Evolutionary conservation across 2,888 invertebrate genomes (phyloP), one percentile per base, ranked within the genome.

Genomic region (Phlogophora meticulosa): DNA sequence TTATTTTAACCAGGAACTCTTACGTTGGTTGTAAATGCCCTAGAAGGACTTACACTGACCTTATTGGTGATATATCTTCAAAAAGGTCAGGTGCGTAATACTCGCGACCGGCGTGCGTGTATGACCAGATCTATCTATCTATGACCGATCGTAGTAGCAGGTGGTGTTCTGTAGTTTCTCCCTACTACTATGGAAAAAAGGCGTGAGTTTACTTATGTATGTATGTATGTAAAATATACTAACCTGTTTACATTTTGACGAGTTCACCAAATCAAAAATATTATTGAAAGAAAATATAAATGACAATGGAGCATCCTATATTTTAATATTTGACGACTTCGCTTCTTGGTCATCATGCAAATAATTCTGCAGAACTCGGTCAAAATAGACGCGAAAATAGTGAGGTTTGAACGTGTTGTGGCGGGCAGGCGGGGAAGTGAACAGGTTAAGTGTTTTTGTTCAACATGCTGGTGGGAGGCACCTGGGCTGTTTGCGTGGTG

Each of bases 291-390:
- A 7, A n/a, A 9, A 46, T 46, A 13, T 3, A 38, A 13, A 36
- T 10, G 1, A 34, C 71, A 61, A 53, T 2, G 20, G 1, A 79
- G 24, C 79, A 61, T 0, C 64, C 77, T 82, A 0, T 80, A 71
- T 0, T 0, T 52, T 0, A 4, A 17, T 55, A 56, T 61, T 61
- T 51, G 64, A 61, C 57, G 60, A 61, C 52, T 10, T 9, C 48
- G 17, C 49, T 32, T 51, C 49, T 65, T 59, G 55, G 57, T 57
- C 65, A 70, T 61, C 53, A 65, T 69, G 74, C 70, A 65, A 76
- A 82, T 76, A 56, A 61, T 82, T 72, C 48, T 64, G 83, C 81
- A 51, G 46, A 82, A 71, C 62, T 76, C 72, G 72, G 65, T 64
- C 83, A 80, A 76, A 79, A 76, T 42, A 60, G n/a, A 17, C 45